Evolutionary conservation across 2,113 vertebrate species (phyloP), one percentile per base, ranked within the genome.

Genomic region (Odocoileus virginianus): DNA sequence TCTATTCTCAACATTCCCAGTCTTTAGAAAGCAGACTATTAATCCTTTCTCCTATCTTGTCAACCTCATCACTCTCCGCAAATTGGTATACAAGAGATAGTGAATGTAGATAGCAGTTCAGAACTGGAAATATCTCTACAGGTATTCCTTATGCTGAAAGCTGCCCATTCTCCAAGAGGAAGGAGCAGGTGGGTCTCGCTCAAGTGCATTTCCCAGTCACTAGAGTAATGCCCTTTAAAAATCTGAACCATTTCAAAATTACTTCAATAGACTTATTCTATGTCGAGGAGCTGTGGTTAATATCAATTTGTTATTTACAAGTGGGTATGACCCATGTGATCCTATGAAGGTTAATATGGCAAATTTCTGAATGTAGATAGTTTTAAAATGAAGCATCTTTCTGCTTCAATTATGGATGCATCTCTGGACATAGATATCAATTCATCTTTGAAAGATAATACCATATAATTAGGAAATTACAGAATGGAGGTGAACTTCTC

Each of bases 31-130:
- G 78, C 76, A 89, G 93, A 83, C 88, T 58, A 93, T 98, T 89
- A 97, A 98, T 97, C 86, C 88, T 98, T 87, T 57, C 61, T 86
- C 45, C 95, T 97, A 98, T 98, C 97, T 97, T 40, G 30, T 82
- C 67, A 57, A 83, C 76, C n/a, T 96, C 97, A 96, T 96, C 94
- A 79, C 89, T 94, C 82, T 82, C 88, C 0, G 23, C 76, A 96
- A 93, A 97, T 97, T 97, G 95, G 94, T 64, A 89, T 91, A 81
- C 45, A 89, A 79, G 64, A 92, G 98, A 97, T 79, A 86, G 92
- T 91, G 67, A 61, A n/a, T 19, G 61, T 12, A 78, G 64, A 92
- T 50, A 58, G 92, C 64, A 84, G 81, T 90, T 95, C 89, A 61
- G 85, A 94, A 58, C 50, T 0, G 0, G 92, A 76, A 93, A 54